Percentiles rank a stretch among this genome's conserved stretches.
These are phyloP conservation scores for Isurus oxyrinchus DNA, from an alignment of 2,113 vertebrate species.

Conservation along the genomic window DNA sequence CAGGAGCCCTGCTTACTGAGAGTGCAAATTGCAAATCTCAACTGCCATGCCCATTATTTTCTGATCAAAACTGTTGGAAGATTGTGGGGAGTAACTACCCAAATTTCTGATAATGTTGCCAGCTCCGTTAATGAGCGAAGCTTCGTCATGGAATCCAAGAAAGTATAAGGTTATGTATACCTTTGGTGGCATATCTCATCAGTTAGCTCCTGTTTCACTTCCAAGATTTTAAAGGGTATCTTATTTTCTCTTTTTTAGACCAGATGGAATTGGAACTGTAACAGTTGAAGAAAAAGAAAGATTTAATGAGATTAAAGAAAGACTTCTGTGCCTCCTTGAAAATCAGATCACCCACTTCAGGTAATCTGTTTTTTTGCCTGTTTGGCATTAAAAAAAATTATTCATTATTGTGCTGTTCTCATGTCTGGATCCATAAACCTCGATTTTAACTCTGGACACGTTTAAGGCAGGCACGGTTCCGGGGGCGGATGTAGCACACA, in stretches of 20 bases:
- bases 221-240: neutral
- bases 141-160: neutral
- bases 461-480: neutral
- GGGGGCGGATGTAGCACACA: neutral
- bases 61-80: neutral
- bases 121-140: neutral
- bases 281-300: constrained; percentile 81
- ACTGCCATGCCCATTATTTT: neutral
- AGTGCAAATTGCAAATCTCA: neutral
- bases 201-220: neutral
- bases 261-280: constrained; percentile 90
- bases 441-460: neutral
- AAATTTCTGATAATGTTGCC: neutral
- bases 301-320: constrained; percentile 79
- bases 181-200: neutral
- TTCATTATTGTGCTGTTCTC: neutral
- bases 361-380: constrained; percentile 51
- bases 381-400: neutral
- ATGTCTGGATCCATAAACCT: neutral
- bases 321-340: constrained; percentile 76
- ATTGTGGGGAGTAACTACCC: neutral
- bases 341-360: constrained; percentile 94
- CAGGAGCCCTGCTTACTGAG: neutral
- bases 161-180: neutral
- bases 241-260: constrained; percentile 58